Conservation (phyloP, 2,797 vertebrate genomes). For the Aeoliscus strigatus region DNA sequence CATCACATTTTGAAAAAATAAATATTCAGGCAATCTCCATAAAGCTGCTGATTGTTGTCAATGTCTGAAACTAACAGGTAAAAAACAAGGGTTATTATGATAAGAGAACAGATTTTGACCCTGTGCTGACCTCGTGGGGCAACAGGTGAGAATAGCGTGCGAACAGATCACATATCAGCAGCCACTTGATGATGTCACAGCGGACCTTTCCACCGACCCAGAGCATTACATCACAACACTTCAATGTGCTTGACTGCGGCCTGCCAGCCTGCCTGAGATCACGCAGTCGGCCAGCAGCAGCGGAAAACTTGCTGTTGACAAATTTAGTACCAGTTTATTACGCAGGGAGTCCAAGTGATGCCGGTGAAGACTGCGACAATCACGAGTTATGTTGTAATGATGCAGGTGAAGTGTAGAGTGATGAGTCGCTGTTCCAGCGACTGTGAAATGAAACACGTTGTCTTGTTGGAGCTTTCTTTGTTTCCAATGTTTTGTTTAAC, state of each 20-base stretch:
- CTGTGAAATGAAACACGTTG: not conserved
- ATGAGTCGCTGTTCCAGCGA: too few relatives aligned
- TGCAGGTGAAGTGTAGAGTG: conserved; percentile 5
- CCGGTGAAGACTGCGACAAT: conserved; percentile 16
- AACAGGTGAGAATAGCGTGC: conserved; percentile 20
- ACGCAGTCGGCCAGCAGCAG: conserved; percentile 7
- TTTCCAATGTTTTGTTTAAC: too few relatives aligned
- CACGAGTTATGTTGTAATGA: conserved; percentile 14
- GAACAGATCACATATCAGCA: conserved; percentile 52
- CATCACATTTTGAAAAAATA: too few relatives aligned
- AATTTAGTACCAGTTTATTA: conserved; percentile 21
- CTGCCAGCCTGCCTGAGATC: conserved; percentile 9
- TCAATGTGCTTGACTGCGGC: conserved; percentile 32
- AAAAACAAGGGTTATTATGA: too few relatives aligned
- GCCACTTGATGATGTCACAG: conserved; percentile 53
- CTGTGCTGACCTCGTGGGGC: conserved; percentile 21
- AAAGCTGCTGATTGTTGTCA: too few relatives aligned
- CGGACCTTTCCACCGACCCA: conserved; percentile 56
- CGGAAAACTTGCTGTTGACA: conserved; percentile 15
- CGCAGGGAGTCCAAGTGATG: conserved; percentile 10
- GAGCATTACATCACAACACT: conserved; percentile 55
- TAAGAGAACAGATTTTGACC: conserved; percentile 20
- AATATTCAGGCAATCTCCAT: too few relatives aligned
- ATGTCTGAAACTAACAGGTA: too few relatives aligned
- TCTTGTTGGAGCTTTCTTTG: too few relatives aligned